phyloP scores from a whole-genome alignment of 2,797 vertebrate genomes.

The Urosaurus nigricauda region DNA sequence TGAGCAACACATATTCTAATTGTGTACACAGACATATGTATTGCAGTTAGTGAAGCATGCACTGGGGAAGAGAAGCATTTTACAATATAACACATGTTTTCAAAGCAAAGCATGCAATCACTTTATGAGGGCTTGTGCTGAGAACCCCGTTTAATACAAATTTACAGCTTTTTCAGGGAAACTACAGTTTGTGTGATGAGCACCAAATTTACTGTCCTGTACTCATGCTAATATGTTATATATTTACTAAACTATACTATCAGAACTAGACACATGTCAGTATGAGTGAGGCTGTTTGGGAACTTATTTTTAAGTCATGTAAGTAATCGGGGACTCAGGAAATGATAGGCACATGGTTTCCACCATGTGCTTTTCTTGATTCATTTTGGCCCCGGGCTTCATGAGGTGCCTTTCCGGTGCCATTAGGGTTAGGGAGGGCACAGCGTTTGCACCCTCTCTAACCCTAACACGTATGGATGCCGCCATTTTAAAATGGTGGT shows the following conservation, averaged over 20 bases:
- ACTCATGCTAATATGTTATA: slow-evolving; percentile 36
- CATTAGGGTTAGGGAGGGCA: no score
- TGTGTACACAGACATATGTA: no score
- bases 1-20: slow-evolving; percentile 8
- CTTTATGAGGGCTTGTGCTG: slow-evolving; percentile 42
- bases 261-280: background rate
- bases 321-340: no score
- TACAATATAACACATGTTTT: slow-evolving; percentile 16
- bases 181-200: slow-evolving; percentile 9
- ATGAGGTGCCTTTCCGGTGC: no score
- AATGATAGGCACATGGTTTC: no score
- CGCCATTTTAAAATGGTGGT: no score
- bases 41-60: no score
- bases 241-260: slow-evolving; percentile 28
- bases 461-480: no score
- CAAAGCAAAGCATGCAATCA: background rate
- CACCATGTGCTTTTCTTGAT: no score
- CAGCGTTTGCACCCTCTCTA: no score
- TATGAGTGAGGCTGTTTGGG: no score
- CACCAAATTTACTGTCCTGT: slow-evolving; percentile 7
- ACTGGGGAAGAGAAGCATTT: slow-evolving; percentile 31
- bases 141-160: slow-evolving; percentile 35
- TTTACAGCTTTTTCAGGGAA: slow-evolving; percentile 41
- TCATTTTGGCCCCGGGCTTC: no score
- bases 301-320: background rate